Conservation (phyloP, 1,140 invertebrate species). For the Mesaphorura yosii region DNA sequence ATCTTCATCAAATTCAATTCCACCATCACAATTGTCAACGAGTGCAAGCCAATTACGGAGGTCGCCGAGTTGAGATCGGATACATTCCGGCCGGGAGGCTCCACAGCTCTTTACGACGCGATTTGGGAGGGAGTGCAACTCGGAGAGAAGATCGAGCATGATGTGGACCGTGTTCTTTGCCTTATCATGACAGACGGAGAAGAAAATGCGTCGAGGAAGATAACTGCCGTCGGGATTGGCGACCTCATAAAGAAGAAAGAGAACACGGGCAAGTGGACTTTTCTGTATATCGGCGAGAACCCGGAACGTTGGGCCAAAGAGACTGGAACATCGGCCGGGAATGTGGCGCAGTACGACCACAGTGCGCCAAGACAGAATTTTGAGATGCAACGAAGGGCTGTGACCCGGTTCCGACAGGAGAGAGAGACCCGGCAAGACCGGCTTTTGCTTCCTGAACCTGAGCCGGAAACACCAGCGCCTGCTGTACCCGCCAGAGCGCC, state of each 20-base stretch:
- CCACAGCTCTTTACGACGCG: slow-evolving; percentile 10
- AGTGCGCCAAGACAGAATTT: neutral
- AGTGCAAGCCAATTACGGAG: neutral
- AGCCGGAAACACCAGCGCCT: no score
- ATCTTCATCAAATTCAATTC: slow-evolving; percentile 11
- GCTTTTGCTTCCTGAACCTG: no score
- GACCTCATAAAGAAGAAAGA: slow-evolving; percentile 5
- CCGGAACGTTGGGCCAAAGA: slow-evolving; percentile 12
- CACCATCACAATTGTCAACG: neutral
- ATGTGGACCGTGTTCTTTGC: slow-evolving; percentile 4
- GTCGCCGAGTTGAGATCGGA: neutral
- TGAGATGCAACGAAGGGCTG: neutral
- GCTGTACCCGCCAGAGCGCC: no score
- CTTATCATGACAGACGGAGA: slow-evolving; percentile 16
- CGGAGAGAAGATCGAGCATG: neutral
- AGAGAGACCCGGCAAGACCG: neutral
- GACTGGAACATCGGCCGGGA: neutral
- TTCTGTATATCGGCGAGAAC: slow-evolving; percentile 17
- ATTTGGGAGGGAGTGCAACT: slow-evolving; percentile 6
- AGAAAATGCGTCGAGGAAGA: slow-evolving; percentile 3
- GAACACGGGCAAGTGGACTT: slow-evolving; percentile 10
- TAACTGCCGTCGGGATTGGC: neutral
- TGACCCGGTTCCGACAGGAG: neutral
- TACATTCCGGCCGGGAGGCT: slow-evolving; percentile 1
- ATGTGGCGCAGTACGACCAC: neutral